phyloP scores from a whole-genome alignment of 2,113 vertebrate species.

The Triplophysa rosa region DNA sequence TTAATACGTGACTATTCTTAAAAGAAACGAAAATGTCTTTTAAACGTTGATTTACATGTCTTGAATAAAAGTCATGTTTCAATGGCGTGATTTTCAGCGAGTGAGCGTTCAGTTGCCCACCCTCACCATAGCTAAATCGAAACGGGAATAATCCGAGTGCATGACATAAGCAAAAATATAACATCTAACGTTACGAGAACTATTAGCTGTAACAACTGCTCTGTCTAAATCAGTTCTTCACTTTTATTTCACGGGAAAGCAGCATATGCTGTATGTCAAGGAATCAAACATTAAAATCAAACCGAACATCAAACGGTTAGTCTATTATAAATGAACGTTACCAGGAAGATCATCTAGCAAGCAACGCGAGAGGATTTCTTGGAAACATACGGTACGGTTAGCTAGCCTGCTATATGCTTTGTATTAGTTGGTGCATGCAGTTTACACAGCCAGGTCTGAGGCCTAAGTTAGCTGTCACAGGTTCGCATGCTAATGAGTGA shows the following conservation, averaged over 20 bases:
- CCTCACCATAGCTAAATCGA: not conserved
- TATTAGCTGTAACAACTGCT: constrained; percentile 21
- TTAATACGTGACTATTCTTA: no score
- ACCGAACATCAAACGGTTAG: constrained; percentile 20
- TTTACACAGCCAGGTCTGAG: constrained; percentile 16
- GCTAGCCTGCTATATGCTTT: constrained; percentile 13
- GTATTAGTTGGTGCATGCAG: constrained; percentile 21
- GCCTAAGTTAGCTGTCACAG: constrained; percentile 52
- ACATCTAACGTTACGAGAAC: no score
- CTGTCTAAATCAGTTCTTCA: not conserved
- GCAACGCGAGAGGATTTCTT: not conserved
- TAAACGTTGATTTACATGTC: no score
- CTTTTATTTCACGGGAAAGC: constrained; percentile 27
- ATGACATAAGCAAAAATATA: not conserved
- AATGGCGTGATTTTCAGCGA: not conserved
- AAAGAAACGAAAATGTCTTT: no score
- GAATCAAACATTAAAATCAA: not conserved
- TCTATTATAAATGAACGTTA: not conserved
- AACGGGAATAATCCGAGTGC: not conserved
- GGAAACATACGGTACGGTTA: not conserved
- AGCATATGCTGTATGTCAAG: not conserved
- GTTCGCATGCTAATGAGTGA: constrained; percentile 38
- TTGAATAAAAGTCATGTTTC: no score
- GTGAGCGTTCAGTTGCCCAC: not conserved
- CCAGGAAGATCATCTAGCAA: not conserved